These are phyloP conservation scores for Bujurquina vittata DNA, from an alignment of 2,113 vertebrate species.

Conservation along the genomic window DNA sequence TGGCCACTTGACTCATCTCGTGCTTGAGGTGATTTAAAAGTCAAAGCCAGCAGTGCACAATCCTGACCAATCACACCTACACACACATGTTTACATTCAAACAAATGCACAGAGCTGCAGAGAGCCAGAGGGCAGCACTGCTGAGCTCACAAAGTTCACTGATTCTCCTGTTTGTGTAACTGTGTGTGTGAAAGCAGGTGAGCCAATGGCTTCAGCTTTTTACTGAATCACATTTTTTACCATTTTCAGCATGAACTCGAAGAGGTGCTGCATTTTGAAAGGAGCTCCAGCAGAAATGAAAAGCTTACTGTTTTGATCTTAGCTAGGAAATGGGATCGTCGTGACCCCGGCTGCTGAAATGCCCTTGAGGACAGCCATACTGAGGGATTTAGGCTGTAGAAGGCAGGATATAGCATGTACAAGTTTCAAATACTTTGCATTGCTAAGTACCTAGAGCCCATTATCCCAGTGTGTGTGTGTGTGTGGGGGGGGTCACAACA, in stretches of 20 bases:
- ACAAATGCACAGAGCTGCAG: constrained; percentile 45
- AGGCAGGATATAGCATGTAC: constrained; percentile 27
- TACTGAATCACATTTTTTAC: not conserved
- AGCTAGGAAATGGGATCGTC: not conserved
- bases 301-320: not conserved
- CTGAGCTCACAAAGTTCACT: constrained; percentile 13
- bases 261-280: not conserved
- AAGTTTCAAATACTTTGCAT: constrained; percentile 30
- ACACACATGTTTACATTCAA: constrained; percentile 57
- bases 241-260: not conserved
- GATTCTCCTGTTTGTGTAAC: not conserved
- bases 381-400: constrained; percentile 14
- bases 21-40: constrained; percentile 56
- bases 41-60: constrained; percentile 33
- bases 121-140: constrained; percentile 32
- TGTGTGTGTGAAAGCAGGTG: not conserved
- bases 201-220: not conserved
- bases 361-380: not conserved
- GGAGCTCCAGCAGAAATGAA: not conserved
- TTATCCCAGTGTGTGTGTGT: constrained; percentile 18
- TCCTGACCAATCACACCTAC: not conserved
- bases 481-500: not conserved
- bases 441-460: constrained; percentile 41
- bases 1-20: not conserved
- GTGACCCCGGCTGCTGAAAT: not conserved